phyloP scores from a whole-genome alignment of 2,113 vertebrate species.

The Takifugu flavidus region DNA sequence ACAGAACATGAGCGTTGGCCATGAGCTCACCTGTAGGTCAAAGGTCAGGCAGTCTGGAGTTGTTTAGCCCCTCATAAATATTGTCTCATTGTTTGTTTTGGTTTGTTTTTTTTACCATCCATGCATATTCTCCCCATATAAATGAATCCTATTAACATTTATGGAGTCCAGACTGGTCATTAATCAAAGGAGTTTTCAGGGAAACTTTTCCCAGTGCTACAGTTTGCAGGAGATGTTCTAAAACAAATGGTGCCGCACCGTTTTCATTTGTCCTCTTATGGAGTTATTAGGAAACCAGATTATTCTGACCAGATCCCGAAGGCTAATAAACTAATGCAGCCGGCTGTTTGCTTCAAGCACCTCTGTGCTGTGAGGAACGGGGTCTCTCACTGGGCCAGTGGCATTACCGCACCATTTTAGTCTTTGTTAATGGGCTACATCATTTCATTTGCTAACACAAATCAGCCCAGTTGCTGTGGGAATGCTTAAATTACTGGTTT shows the following conservation, averaged over 20 bases:
- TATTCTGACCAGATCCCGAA: too few relatives aligned
- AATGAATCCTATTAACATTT: conserved; percentile 49
- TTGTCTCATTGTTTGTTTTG: too few relatives aligned
- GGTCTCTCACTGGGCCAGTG: neutral
- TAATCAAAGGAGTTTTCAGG: conserved; percentile 21
- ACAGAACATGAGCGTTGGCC: conserved; percentile 20
- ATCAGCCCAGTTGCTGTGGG: conserved; percentile 11
- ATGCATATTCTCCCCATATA: conserved; percentile 15
- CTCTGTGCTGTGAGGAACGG: neutral
- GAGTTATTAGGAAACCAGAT: too few relatives aligned
- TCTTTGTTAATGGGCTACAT: conserved; percentile 5
- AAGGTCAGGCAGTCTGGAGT: neutral
- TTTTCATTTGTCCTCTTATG: too few relatives aligned
- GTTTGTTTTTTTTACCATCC: too few relatives aligned
- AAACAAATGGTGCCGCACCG: too few relatives aligned
- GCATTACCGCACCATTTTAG: neutral
- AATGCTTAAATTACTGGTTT: conserved; percentile 7
- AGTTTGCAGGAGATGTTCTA: too few relatives aligned
- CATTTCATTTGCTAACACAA: conserved; percentile 13
- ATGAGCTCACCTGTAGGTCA: conserved; percentile 35
- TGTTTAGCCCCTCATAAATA: neutral
- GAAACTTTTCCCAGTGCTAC: too few relatives aligned
- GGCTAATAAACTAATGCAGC: too few relatives aligned
- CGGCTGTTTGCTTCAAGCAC: neutral
- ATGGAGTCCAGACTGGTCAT: conserved; percentile 18